These are phyloP conservation scores for Cistogaster globosa DNA, from an alignment of 2,888 invertebrate species.

Conservation along the genomic window DNA sequence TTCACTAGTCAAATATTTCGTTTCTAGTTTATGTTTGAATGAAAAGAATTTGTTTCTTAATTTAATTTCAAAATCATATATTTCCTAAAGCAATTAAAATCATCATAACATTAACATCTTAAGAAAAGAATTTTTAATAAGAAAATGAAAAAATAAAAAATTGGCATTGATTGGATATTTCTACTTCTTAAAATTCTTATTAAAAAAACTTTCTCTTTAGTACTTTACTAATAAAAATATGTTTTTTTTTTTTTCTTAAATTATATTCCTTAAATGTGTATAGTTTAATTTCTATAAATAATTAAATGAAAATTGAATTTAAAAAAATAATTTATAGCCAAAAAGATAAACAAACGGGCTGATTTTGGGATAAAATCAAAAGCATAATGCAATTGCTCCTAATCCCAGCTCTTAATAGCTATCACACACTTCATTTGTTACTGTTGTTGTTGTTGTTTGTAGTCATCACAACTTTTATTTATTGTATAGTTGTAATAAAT, in stretches of 20 bases:
- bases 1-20: constrained; percentile 5
- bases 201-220: constrained; percentile 25
- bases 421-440: constrained; percentile 65
- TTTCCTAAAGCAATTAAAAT: constrained; percentile 16
- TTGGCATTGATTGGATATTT: background rate
- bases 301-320: background rate
- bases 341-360: constrained; percentile 65
- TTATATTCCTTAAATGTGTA: constrained; percentile 12
- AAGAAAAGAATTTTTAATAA: constrained; percentile 38
- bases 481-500: constrained; percentile 59
- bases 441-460: constrained; percentile 57
- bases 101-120: background rate
- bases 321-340: constrained; percentile 11
- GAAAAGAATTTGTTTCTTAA: constrained; percentile 48
- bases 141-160: background rate
- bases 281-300: constrained; percentile 41
- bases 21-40: constrained; percentile 51
- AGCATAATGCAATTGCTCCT: constrained; percentile 56
- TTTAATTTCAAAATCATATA: constrained; percentile 40
- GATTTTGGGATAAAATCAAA: constrained; percentile 60
- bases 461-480: constrained; percentile 66
- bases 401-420: constrained; percentile 51
- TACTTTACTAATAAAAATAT: constrained; percentile 14
- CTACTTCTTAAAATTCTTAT: constrained; percentile 1
- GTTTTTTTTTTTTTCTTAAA: background rate